Evolutionary conservation across 2,888 invertebrate species (phyloP).

Genomic region (Kuschelorhynchus macadamiae): DNA sequence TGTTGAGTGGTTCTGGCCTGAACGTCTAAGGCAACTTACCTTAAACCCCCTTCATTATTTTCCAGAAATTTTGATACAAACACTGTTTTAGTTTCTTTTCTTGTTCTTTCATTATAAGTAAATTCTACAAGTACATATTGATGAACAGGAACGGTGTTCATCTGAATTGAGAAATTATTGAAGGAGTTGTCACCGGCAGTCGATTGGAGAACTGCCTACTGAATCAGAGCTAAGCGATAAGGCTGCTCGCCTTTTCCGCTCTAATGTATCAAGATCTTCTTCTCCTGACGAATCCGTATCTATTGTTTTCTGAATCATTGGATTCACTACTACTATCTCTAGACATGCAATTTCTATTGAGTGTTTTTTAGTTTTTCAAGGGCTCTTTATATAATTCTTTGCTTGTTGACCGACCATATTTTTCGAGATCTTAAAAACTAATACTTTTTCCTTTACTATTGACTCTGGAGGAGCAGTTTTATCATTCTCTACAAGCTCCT

Average conservation of each 20-base stretch:
- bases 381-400: not conserved
- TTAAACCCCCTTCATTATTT: not conserved
- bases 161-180: too few relatives aligned
- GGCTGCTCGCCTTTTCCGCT: too few relatives aligned
- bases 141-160: not conserved
- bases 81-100: not conserved
- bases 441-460: not conserved
- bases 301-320: too few relatives aligned
- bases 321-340: not conserved
- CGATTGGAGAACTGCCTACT: not conserved
- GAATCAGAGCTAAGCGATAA: not conserved
- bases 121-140: not conserved
- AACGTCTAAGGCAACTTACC: too few relatives aligned
- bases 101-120: not conserved
- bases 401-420: not conserved
- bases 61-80: constrained; percentile 1
- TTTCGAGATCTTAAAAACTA: not conserved
- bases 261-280: too few relatives aligned
- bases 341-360: not conserved
- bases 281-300: too few relatives aligned
- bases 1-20: too few relatives aligned
- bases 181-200: too few relatives aligned
- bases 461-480: not conserved
- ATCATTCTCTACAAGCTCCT: not conserved
- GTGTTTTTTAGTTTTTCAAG: not conserved